These are phyloP conservation scores for Exephanes ischioxanthus DNA, from an alignment of 2,888 invertebrate species.

Conservation along the genomic window DNA sequence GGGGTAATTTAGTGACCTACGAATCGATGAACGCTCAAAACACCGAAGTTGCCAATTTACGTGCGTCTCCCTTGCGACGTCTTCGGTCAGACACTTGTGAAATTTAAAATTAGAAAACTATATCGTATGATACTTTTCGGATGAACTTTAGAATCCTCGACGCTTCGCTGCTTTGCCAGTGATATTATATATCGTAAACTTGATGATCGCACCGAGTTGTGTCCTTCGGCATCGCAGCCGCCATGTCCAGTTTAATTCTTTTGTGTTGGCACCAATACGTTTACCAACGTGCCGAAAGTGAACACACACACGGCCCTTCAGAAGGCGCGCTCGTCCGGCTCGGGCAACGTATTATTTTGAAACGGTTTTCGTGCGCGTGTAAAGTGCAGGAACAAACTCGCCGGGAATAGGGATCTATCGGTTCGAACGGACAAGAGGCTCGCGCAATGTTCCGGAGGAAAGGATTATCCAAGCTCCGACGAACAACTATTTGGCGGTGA, in stretches of 20 bases:
- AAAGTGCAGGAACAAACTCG: not conserved
- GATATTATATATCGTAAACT: conserved; percentile 14
- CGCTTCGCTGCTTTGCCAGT: not conserved
- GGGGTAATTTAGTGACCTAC: conserved; percentile 17
- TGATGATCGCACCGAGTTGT: conserved; percentile 26
- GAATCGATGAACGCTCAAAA: conserved; percentile 10
- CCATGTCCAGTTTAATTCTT: conserved; percentile 37
- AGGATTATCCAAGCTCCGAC: not conserved
- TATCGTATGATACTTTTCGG: not conserved
- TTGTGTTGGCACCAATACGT: conserved; percentile 19
- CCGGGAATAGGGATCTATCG: not conserved
- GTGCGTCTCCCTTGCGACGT: not conserved
- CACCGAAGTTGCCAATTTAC: conserved; percentile 3
- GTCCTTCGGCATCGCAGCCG: conserved; percentile 33
- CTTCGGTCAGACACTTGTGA: not conserved
- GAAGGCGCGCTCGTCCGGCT: not conserved
- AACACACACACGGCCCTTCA: not conserved
- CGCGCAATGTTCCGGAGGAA: not conserved
- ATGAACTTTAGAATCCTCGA: conserved; percentile 1
- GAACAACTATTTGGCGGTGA: not conserved
- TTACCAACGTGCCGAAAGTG: conserved; percentile 12
- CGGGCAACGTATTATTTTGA: not conserved
- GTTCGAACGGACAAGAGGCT: not conserved
- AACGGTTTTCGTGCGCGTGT: not conserved
- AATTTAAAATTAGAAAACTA: not conserved